Evolutionary conservation across 2,888 invertebrate species (phyloP).

Genomic region (Neoitamus cyanurus): DNA sequence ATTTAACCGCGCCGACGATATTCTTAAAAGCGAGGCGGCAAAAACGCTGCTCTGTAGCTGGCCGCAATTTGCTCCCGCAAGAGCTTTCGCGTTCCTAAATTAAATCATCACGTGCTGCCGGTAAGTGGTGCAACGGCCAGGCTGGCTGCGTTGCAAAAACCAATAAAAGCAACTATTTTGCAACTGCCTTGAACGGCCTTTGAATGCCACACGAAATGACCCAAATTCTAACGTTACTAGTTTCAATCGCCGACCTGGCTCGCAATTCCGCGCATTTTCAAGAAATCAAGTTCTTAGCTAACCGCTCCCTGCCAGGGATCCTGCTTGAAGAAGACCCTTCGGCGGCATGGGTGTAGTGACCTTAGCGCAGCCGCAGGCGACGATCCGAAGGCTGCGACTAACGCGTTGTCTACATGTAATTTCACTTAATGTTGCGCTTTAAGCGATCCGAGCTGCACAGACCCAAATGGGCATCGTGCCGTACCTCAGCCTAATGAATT

Average conservation of each 20-base stretch:
- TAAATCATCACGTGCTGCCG: constrained; percentile 20
- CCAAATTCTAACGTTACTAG: neutral
- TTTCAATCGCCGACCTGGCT: neutral
- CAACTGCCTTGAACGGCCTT: constrained; percentile 1
- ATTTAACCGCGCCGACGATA: neutral
- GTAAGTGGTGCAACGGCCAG: neutral
- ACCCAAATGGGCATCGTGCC: constrained; percentile 8
- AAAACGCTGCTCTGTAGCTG: neutral
- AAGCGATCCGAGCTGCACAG: neutral
- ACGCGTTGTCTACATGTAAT: constrained; percentile 37
- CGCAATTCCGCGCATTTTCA: neutral
- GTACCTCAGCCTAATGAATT: constrained; percentile 13
- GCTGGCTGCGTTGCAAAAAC: neutral
- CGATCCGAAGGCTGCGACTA: neutral
- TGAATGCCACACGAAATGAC: constrained; percentile 20
- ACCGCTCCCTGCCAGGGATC: neutral
- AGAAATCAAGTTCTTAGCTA: neutral
- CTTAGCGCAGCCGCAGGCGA: neutral
- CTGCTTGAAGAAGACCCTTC: neutral
- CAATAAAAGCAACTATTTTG: neutral
- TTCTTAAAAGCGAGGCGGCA: neutral
- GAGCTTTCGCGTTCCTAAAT: constrained; percentile 10
- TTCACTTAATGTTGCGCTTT: constrained; percentile 22
- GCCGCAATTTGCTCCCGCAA: neutral
- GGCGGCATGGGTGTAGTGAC: neutral